Evolutionary conservation across 2,797 vertebrate genomes (phyloP), one percentile per base, ranked within the genome.

Genomic region (Loris lydekkerianus): DNA sequence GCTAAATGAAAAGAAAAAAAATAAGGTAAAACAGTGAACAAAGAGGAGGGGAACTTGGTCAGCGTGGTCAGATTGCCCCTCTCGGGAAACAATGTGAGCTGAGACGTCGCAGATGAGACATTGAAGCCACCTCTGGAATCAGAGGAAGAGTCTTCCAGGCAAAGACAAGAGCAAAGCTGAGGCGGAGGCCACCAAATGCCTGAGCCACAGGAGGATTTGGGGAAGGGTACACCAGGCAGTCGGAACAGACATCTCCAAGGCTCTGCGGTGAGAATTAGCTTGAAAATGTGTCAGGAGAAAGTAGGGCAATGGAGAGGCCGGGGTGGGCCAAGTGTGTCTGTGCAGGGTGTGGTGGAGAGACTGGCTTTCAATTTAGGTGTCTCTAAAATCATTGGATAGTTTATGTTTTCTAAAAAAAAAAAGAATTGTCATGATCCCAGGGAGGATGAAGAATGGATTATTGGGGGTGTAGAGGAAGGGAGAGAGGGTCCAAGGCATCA

Each of bases 261-360:
- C 65, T 83, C 58, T 20, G 20, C 70, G 34, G 29, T 23, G 7
- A 23, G 25, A 37, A 61, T 20, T 63, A 83, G 56, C 58, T 91
- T 53, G n/a, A 29, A 91, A 25, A 31, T 31, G 21, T 60, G 60
- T n/a, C 8, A 31, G 29, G 70, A 11, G 11, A 86, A 75, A 29
- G 8, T 3, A 3, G 43, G 34, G 13, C 17, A 46, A 10, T 5
- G 2, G 23, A 5, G 20, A 1, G 63, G 5, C 4, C 5, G 60
- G 29, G 17, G 14, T 27, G 11, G 77, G 15, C 29, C 18, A 1
- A 0, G 6, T 17, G 18, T 29, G 63, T 75, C 81, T 67, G 1
- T 31, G 69, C 23, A 0, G 37, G 25, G 10, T 14, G 2, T 3
- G 23, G 1, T 7, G 21, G n/a, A 27, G 37, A 49, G 23, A 34